A percentile compares a stretch with the other conserved stretches of the same genome.
Conservation (phyloP, 2,113 vertebrate species). For the Propithecus coquereli region DNA sequence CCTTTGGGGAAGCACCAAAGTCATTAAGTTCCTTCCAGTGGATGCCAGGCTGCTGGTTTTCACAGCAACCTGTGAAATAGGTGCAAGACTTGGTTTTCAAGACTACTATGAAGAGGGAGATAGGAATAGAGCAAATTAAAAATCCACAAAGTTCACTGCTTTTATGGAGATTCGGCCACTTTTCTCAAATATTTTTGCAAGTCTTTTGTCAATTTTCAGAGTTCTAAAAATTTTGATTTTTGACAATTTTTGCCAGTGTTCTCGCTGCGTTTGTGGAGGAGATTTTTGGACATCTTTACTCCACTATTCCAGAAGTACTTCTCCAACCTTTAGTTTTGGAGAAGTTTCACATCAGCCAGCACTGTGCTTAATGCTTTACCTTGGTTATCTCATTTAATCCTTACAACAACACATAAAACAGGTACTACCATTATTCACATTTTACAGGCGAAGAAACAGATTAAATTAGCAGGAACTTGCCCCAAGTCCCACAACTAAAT, state of each 20-base stretch:
- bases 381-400: not conserved
- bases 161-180: not conserved
- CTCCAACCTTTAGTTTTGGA: not conserved
- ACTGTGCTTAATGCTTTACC: not conserved
- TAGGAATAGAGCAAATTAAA: not conserved
- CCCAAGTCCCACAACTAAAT: not conserved
- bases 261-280: not conserved
- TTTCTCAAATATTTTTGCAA: not conserved
- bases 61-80: not conserved
- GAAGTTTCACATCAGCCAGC: not conserved
- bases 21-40: not conserved
- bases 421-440: not conserved
- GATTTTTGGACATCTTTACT: not conserved
- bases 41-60: not conserved
- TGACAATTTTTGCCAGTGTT: not conserved
- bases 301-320: not conserved
- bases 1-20: not conserved
- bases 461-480: not conserved
- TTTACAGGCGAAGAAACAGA: slow-evolving; percentile 2
- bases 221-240: not conserved
- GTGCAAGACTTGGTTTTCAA: not conserved
- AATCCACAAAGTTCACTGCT: not conserved
- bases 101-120: not conserved
- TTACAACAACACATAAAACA: not conserved
- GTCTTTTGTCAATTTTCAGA: not conserved